Evolutionary conservation across 2,797 vertebrate genomes (phyloP).

Genomic region (Propithecus deckenii): DNA sequence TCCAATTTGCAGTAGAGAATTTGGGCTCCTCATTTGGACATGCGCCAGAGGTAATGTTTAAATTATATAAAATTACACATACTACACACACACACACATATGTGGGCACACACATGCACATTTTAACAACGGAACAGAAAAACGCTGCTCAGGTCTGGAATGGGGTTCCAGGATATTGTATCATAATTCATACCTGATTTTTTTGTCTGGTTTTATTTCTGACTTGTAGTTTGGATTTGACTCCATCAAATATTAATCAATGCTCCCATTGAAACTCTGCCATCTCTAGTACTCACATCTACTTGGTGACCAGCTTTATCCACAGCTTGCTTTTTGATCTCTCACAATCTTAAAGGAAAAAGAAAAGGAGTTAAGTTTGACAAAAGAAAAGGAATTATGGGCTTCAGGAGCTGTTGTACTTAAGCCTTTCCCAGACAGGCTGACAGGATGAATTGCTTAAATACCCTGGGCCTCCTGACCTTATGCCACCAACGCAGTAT

Average conservation of each 20-base stretch:
- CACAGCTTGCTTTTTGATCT: background rate
- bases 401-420: background rate
- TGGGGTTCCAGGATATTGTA: background rate
- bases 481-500: background rate
- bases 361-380: background rate
- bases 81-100: background rate
- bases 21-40: background rate
- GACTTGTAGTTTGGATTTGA: constrained; percentile 4
- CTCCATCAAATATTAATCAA: background rate
- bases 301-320: background rate
- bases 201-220: constrained; percentile 12
- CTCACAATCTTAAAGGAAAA: background rate
- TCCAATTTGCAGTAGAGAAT: background rate
- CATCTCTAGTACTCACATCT: background rate
- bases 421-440: background rate
- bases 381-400: background rate
- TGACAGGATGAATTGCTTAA: background rate
- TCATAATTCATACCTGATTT: background rate
- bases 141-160: background rate
- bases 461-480: background rate
- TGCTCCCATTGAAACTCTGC: background rate
- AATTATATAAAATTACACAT: background rate
- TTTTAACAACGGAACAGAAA: background rate
- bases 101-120: background rate
- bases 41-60: background rate